A percentile compares a stretch with the other conserved stretches of the same genome.
These are phyloP conservation scores for Tachina grossa DNA, from an alignment of 2,888 invertebrate species.

Conservation along the genomic window DNA sequence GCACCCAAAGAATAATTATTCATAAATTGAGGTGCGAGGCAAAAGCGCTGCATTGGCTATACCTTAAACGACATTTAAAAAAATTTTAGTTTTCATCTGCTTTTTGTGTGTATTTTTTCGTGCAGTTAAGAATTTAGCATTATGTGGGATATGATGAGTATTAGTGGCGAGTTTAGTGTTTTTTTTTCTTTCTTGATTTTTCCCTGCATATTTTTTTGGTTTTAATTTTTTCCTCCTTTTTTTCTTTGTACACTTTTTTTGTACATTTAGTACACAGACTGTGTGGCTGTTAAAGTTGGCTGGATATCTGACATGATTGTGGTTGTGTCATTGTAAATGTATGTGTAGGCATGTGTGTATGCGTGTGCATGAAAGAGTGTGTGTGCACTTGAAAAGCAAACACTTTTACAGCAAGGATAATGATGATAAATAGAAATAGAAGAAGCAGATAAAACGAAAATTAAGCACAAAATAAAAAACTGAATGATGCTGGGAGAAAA, in stretches of 20 bases:
- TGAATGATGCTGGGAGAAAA: constrained; percentile 36
- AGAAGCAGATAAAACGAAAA: constrained; percentile 53
- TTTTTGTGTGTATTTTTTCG: constrained; percentile 7
- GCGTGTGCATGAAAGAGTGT: constrained; percentile 57
- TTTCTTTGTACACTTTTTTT: constrained; percentile 36
- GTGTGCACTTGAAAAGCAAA: constrained; percentile 78
- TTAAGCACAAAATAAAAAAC: constrained; percentile 49
- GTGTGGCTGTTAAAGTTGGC: constrained; percentile 71
- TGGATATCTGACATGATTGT: constrained; percentile 72
- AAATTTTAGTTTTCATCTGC: constrained; percentile 38
- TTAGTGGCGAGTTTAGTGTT: constrained; percentile 61
- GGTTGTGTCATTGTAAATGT: constrained; percentile 74
- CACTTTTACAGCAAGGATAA: constrained; percentile 77
- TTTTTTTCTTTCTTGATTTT: constrained; percentile 51
- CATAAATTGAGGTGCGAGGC: not conserved
- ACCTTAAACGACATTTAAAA: constrained; percentile 44
- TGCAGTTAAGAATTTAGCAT: constrained; percentile 23
- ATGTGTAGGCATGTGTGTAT: constrained; percentile 8
- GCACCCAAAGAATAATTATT: not conserved
- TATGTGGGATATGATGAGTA: constrained; percentile 65
- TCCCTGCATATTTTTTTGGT: constrained; percentile 37
- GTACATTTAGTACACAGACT: constrained; percentile 70
- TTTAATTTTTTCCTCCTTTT: constrained; percentile 6
- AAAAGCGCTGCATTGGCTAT: constrained; percentile 46
- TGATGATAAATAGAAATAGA: constrained; percentile 68